Base-by-base conservation (phyloP, 2,888 invertebrate genomes). In the Megalurothrips usitatus region DNA sequence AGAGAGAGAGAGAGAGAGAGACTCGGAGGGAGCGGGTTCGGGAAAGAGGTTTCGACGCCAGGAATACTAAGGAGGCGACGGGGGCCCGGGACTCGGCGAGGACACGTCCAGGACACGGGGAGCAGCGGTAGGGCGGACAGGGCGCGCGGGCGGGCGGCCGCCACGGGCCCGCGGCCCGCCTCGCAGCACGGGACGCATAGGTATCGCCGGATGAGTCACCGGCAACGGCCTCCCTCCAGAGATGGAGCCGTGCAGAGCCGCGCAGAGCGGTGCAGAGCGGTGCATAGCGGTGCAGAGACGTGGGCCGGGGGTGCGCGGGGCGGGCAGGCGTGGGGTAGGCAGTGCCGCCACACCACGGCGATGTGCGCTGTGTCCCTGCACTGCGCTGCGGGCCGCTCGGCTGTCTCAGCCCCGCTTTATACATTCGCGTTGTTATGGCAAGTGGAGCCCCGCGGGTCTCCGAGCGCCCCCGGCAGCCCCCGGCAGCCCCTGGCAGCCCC, bases 31-130 rank as follows among this genome's bases (percentile, higher is more conserved):
- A 52, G 52, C 58, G 58, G 58, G 58, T 58, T 58, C 14, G 14
- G 58, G 58, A 58, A 58, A 58, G 58, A 58, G 58, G 58, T 58
- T 58, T 58, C 58, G 58, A 19, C 58, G 58, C 58, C 58, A 58
- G 58, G 58, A 58, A 58, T 58, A 58, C 58, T 58, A 58, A 58
- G 19, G 19, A 58, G 58, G 58, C 52, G 52, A 52, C 52, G 52
- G 19, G 52, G 2, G 6, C 19, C 52, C 52, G 14, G 52, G 14
- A 19, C 52, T 2, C 52, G 52, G 4, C 52, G 52, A 12, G 14
- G 52, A 17, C 14, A 19, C 52, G 52, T 19, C 34, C 34, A 43
- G 34, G 34, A 43, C 34, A 43, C 34, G 6, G 14, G 58, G 58
- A 17, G 58, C 14, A 58, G 11, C 34, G 34, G 34, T 43, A 43